Base-by-base conservation (phyloP, 2,797 vertebrate genomes). In the Poeciliopsis paucimaculata region DNA sequence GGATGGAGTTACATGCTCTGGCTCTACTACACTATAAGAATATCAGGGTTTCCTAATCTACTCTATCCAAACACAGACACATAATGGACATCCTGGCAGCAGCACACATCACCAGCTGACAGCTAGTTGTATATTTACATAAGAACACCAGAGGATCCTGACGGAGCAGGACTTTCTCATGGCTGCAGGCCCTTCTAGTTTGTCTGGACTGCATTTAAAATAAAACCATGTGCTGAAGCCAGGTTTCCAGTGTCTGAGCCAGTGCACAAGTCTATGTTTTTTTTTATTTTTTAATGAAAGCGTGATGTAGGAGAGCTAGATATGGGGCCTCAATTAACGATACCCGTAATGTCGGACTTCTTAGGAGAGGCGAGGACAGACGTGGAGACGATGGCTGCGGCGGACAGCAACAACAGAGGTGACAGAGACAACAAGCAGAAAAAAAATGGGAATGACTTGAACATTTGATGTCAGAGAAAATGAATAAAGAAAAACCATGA, bases 321-420 rank as follows among this genome's bases (percentile, higher is more conserved):
- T 60, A 60, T 55, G 31, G 34, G 36, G 47, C 47, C 20, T 12
- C 18, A 18, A 51, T 70, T n/a, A 55, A 43, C 49, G 68, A 10
- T 87, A 91, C 89, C 89, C 74, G 18, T 82, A 49, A 78, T 1
- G 78, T 8, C 45, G 87, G 84, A 60, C 87, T 90, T 93, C 89
- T 86, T 88, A 70, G 88, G 87, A 62, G 88, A 82, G 55, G 68
- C 43, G 87, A 85, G 87, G 5, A 75, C 76, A 73, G 89, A 75
- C 15, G 85, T 80, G 75, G 85, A 57, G 85, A 72, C 77, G 84
- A 73, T 80, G 78, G 81, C 81, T 62, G 82, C 81, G 88, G 82
- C 68, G 76, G 82, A 85, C 41, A 68, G 57, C 34, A 73, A 62
- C 34, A 41, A 57, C 39, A 85, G 2, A 62, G 46, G 55, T n/a